Conservation (phyloP, 1,140 invertebrate genomes). For the Mycetomoellerius zeteki region DNA sequence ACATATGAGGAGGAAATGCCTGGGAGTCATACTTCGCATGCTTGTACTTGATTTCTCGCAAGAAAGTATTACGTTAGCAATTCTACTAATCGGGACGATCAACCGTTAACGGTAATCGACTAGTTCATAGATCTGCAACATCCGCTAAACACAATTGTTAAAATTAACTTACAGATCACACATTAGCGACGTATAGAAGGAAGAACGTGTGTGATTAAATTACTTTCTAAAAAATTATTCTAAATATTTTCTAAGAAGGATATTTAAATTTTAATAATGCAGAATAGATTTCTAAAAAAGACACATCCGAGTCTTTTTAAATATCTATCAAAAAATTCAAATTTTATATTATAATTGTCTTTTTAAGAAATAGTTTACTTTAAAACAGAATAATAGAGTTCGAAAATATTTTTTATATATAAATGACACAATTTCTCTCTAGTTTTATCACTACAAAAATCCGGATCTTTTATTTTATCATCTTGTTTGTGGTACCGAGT, state of each 20-base stretch:
- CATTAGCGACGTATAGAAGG: background rate
- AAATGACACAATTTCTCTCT: slow-evolving; percentile 1
- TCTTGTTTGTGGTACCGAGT: background rate
- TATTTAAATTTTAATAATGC: background rate
- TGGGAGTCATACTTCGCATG: slow-evolving; percentile 49
- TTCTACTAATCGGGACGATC: slow-evolving; percentile 46
- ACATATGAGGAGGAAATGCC: slow-evolving; percentile 51
- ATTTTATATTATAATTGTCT: background rate
- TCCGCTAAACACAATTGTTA: slow-evolving; percentile 22
- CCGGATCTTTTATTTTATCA: slow-evolving; percentile 23
- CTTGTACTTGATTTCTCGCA: slow-evolving; percentile 59
- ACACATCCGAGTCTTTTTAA: background rate
- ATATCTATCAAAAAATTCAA: background rate
- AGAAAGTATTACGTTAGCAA: slow-evolving; percentile 51
- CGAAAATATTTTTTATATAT: slow-evolving; percentile 21
- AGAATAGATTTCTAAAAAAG: background rate
- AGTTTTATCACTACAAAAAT: background rate
- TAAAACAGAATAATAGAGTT: background rate
- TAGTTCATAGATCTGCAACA: slow-evolving; percentile 33
- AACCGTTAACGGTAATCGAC: slow-evolving; percentile 47
- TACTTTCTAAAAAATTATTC: background rate
- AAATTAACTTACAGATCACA: background rate
- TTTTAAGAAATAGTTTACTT: background rate
- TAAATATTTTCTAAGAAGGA: background rate
- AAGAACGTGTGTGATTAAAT: background rate